Percentiles rank a stretch among this genome's conserved stretches.
These are phyloP conservation scores for Amphipyra tragopoginis DNA, from an alignment of 2,888 invertebrate species.

Conservation along the genomic window DNA sequence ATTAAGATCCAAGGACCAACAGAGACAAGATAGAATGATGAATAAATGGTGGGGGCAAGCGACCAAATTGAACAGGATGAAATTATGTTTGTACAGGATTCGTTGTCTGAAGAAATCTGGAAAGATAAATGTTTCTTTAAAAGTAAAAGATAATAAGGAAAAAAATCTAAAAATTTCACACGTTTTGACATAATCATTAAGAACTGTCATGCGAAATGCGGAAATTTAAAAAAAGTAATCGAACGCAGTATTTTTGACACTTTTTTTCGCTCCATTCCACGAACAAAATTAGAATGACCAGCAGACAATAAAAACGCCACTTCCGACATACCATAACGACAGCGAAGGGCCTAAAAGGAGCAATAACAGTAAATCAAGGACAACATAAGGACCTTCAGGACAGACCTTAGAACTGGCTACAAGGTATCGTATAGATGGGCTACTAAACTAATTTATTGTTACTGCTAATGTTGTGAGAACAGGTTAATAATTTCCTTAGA, in stretches of 20 bases:
- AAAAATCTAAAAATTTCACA: too few species aligned
- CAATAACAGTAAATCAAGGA: constrained; percentile 35
- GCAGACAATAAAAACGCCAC: constrained; percentile 28
- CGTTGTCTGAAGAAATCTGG: constrained; percentile 17
- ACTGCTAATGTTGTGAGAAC: constrained; percentile 18
- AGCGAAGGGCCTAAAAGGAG: constrained; percentile 11
- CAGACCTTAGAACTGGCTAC: constrained; percentile 25
- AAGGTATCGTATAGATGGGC: constrained; percentile 13
- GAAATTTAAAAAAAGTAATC: too few species aligned
- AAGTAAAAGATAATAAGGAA: too few species aligned
- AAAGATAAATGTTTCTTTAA: constrained; percentile 17
- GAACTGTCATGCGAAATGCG: too few species aligned
- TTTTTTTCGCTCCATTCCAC: not conserved
- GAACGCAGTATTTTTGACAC: not conserved
- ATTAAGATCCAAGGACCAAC: constrained; percentile 50
- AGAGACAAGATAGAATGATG: constrained; percentile 50
- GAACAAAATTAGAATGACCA: too few species aligned
- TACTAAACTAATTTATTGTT: constrained; percentile 47
- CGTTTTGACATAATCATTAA: too few species aligned
- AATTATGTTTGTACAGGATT: constrained; percentile 42
- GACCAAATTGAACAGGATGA: constrained; percentile 33
- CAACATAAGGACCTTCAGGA: constrained; percentile 10
- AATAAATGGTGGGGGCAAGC: constrained; percentile 45
- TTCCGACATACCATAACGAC: constrained; percentile 14
- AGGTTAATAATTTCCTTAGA: constrained; percentile 40